Base-by-base conservation (phyloP, 1,140 invertebrate genomes). In the Panagrolaimus sp. region DNA sequence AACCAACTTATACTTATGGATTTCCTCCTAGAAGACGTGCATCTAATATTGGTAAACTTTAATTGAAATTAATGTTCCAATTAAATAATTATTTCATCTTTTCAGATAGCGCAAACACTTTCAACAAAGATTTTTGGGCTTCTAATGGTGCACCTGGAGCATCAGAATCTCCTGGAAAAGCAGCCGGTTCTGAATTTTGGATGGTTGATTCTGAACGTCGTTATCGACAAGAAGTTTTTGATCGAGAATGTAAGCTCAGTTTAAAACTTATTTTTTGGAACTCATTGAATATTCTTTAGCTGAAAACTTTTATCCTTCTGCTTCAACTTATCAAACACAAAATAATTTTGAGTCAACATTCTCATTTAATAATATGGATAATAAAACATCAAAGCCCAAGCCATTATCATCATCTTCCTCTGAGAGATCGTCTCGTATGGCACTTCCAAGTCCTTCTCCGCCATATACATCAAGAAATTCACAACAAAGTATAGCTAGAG, bases 241-340 rank as follows among this genome's bases (percentile, higher is more conserved):
- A 57, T 16, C 11, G 51, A 27, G 27, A 57, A 57, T 57, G 51
- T 57, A 57, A 57, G 11, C 27, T 20, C 20, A 20, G 14, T 3
- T 57, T 11, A 25, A 16, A 9, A 11, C 14, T 57, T 27, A 57
- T 27, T 57, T n/a, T n/a, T n/a, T n/a, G n/a, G n/a, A n/a, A n/a
- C n/a, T n/a, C n/a, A n/a, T n/a, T n/a, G n/a, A 27, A 57, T 25
- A 8, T 25, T 14, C 20, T 57, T 11, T 27, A 57, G 51, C 51
- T 57, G 51, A 57, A 20, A 57, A 57, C 20, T 57, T 57, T 27
- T 57, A 57, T 27, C 51, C 51, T 27, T 57, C 51, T 11, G 51
- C 51, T 11, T 57, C 51, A 16, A 57, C 51, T 3, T 57, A 57
- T 27, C 51, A 57, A 20, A 57, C 20, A 11, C 51, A 57, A 57